A percentile compares a stretch with the other conserved stretches of the same genome.
phyloP scores from a whole-genome alignment of 1,140 invertebrate species.

The Drosophila kepulauana region DNA sequence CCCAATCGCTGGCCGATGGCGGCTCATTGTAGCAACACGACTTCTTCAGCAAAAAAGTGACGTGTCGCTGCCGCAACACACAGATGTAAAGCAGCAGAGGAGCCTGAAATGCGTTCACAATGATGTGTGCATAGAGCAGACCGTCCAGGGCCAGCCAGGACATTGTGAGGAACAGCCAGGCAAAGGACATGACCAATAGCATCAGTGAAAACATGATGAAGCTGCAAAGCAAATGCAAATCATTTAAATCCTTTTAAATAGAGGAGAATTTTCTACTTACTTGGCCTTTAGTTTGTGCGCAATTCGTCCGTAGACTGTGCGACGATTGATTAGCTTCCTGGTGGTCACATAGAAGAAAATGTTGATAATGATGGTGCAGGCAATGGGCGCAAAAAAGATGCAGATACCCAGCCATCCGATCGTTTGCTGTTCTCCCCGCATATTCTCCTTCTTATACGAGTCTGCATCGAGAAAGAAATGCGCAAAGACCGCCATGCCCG shows the following conservation, averaged over 20 bases:
- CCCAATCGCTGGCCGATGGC: constrained; percentile 90
- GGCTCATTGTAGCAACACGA: constrained; percentile 91
- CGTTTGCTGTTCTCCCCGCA: constrained; percentile 88
- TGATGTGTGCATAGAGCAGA: constrained; percentile 90
- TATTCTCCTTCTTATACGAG: constrained; percentile 85
- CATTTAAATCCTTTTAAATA: not conserved
- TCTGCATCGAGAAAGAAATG: constrained; percentile 92
- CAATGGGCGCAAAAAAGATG: constrained; percentile 92
- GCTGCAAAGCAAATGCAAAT: constrained; percentile 85
- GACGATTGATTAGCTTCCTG: constrained; percentile 90
- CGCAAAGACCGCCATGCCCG: constrained; percentile 90
- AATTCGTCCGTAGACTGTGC: constrained; percentile 93
- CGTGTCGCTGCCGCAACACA: constrained; percentile 90
- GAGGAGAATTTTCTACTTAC: constrained; percentile 83
- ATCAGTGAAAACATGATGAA: constrained; percentile 92
- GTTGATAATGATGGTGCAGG: constrained; percentile 91
- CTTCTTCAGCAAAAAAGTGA: constrained; percentile 91
- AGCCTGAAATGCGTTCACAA: constrained; percentile 90
- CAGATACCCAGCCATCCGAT: constrained; percentile 92
- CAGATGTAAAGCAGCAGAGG: constrained; percentile 91
- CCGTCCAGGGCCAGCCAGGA: constrained; percentile 90
- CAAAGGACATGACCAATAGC: constrained; percentile 89
- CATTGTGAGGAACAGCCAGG: constrained; percentile 91
- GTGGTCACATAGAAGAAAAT: constrained; percentile 92
- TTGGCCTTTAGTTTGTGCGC: constrained; percentile 93